Conservation (phyloP, 1,140 invertebrate species). For the Vanessa atalanta region DNA sequence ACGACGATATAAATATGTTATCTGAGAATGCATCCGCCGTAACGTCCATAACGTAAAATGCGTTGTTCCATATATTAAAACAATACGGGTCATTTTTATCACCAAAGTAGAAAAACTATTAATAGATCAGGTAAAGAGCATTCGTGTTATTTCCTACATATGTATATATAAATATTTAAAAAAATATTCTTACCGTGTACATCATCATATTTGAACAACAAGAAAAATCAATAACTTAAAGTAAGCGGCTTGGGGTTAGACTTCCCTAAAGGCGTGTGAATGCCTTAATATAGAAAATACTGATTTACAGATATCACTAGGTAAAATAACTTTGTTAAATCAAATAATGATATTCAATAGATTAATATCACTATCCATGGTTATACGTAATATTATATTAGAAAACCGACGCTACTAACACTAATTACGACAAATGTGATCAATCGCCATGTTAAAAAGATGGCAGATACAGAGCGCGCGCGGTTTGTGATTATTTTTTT, state of each 20-base stretch:
- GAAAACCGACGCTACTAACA: constrained; percentile 14
- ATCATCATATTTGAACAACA: constrained; percentile 63
- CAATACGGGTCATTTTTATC: too few species aligned
- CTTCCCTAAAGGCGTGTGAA: constrained; percentile 13
- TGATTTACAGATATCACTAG: background rate
- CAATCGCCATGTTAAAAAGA: constrained; percentile 52
- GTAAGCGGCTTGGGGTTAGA: constrained; percentile 38
- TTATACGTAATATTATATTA: background rate
- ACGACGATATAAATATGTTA: too few species aligned
- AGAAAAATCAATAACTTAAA: constrained; percentile 55
- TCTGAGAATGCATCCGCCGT: too few species aligned
- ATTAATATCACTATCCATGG: constrained; percentile 14
- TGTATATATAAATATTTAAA: background rate
- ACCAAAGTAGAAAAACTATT: constrained; percentile 8
- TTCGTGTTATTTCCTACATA: background rate
- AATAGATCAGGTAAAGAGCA: background rate
- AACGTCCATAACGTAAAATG: too few species aligned
- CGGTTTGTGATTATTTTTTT: too few species aligned
- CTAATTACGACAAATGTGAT: constrained; percentile 44
- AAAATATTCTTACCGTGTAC: constrained; percentile 65
- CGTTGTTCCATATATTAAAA: too few species aligned
- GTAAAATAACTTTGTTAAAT: background rate
- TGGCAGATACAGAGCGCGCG: constrained; percentile 20
- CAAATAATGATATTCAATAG: background rate
- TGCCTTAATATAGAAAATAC: constrained; percentile 11